phyloP scores from a whole-genome alignment of 1,140 invertebrate species.

The Aradophagus sp. region DNA sequence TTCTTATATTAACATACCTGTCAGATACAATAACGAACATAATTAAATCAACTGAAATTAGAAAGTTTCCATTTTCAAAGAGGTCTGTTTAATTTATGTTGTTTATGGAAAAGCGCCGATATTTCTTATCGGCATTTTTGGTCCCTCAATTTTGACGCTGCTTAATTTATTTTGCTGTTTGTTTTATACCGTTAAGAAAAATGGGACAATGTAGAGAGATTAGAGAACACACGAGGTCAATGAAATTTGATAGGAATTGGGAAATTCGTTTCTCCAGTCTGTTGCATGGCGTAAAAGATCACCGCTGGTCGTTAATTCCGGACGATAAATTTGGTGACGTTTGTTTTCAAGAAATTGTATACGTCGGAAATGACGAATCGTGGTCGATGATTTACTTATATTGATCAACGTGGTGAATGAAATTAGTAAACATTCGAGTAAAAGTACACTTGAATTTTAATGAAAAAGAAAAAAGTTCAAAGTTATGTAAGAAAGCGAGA shows the following conservation, averaged over 20 bases:
- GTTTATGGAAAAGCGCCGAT: conserved; percentile 33
- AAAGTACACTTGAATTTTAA: too few species aligned
- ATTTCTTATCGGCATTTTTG: conserved; percentile 38
- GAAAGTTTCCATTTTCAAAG: conserved; percentile 38
- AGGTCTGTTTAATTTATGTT: conserved; percentile 33
- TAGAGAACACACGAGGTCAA: conserved; percentile 13
- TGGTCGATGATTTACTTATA: too few species aligned
- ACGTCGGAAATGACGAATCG: neutral
- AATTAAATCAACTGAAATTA: conserved; percentile 36
- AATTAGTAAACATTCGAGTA: too few species aligned
- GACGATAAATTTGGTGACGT: conserved; percentile 14
- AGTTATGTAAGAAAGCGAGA: too few species aligned
- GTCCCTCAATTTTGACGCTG: conserved; percentile 33
- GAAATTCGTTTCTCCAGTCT: conserved; percentile 14
- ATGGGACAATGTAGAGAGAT: conserved; percentile 32
- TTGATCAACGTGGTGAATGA: too few species aligned
- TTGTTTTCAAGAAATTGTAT: conserved; percentile 17
- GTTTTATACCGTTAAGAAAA: conserved; percentile 48
- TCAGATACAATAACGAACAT: conserved; percentile 36
- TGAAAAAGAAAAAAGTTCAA: too few species aligned
- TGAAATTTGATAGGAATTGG: conserved; percentile 30
- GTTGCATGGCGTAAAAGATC: conserved; percentile 9
- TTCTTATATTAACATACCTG: conserved; percentile 39
- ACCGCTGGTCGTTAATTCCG: conserved; percentile 7
- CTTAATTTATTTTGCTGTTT: conserved; percentile 51